These are phyloP conservation scores for Origma solitaria DNA, from an alignment of 2,113 vertebrate genomes.

Conservation along the genomic window DNA sequence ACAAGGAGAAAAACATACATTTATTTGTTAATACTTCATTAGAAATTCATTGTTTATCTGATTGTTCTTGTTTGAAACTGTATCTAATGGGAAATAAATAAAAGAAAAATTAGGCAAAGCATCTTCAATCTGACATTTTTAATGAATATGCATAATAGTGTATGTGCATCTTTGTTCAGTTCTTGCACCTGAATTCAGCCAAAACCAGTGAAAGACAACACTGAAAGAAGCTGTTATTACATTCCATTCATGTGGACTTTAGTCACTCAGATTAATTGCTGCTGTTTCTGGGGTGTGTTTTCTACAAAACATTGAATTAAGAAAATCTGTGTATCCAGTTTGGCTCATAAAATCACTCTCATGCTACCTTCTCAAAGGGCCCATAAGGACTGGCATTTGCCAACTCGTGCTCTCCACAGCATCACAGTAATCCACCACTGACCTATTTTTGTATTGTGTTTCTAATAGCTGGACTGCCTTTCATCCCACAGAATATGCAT, in stretches of 20 bases:
- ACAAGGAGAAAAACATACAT: not conserved
- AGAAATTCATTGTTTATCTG: not conserved
- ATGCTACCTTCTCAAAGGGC: not conserved
- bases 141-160: not conserved
- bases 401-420: not conserved
- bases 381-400: not conserved
- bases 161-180: not conserved
- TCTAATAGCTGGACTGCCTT: not conserved
- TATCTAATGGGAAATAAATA: not conserved
- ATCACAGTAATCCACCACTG: not conserved
- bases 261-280: not conserved
- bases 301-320: not conserved
- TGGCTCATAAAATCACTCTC: not conserved
- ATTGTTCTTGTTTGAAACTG: not conserved
- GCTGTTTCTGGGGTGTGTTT: not conserved
- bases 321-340: not conserved
- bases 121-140: not conserved
- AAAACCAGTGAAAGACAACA: not conserved
- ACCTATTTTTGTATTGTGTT: not conserved
- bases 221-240: not conserved
- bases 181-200: not conserved
- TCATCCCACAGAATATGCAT: not conserved
- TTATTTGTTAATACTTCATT: not conserved
- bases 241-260: not conserved
- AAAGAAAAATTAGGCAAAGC: not conserved